Evolutionary conservation across 2,888 invertebrate species (phyloP), one percentile per base, ranked within the genome.

Genomic region (Tuberolachnus salignus): DNA sequence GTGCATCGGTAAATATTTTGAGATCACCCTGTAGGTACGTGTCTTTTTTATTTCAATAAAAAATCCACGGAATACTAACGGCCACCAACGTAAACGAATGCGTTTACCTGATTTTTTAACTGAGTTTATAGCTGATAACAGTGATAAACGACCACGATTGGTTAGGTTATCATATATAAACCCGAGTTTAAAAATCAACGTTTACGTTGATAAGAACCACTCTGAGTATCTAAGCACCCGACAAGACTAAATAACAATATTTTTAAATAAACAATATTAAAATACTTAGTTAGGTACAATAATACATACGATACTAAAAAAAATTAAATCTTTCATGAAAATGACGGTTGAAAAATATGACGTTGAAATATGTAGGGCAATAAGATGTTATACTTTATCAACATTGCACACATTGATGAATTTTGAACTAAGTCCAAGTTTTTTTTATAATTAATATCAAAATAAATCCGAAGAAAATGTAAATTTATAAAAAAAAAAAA

Each of bases 401-500:
- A 73, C 73, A 63, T 42, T 73, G 42, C 34, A 51, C 10, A 63
- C 61, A 63, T 63, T 73, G 21, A 53, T 16, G 6, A 51, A 63
- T 53, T 63, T 73, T 73, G 73, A 73, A 73, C 34, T 14, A 42
- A 51, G n/a, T 73, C 73, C 73, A 73, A 73, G 16, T 51, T 26
- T 19, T 21, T 42, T 51, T 63, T 69, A 34, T 34, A 34, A 34
- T 34, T 3, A 34, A 34, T 34, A 34, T 63, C 8, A 44, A 63
- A 63, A 42, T 13, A 26, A n/a, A 64, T 46, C 6, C 23, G 23
- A 9, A 16, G 16, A 59, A 16, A 59, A 59, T 23, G 21, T n/a
- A 16, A n/a, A 14, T 57, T 34, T 55, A 0, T 19, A 55, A 4
- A 21, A 19, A 55, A 19, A 55, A 11, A 55, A 14, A 51, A 16